phyloP scores from a whole-genome alignment of 1,140 invertebrate genomes.

The Cyclina sinensis region DNA sequence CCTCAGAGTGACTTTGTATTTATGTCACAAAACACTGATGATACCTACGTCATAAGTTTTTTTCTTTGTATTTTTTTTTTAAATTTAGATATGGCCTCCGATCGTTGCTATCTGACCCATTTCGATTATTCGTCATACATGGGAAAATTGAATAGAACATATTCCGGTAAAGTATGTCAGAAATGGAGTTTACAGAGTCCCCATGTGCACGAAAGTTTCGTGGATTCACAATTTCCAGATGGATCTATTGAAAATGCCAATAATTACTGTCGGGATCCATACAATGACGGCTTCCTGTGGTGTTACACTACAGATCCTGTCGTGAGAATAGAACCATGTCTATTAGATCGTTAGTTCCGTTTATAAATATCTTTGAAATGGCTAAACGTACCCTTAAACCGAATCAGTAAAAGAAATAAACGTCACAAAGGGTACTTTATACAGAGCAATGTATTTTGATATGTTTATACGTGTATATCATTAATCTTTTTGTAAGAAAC shows the following conservation, averaged over 20 bases:
- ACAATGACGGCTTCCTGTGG: neutral
- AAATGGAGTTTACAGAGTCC: neutral
- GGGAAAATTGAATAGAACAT: neutral
- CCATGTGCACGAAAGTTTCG: neutral
- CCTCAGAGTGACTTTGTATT: too few relatives aligned
- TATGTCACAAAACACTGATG: too few relatives aligned
- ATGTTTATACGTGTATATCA: too few relatives aligned
- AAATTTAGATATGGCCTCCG: neutral
- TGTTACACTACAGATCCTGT: conserved; percentile 9
- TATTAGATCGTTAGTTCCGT: neutral
- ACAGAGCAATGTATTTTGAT: too few relatives aligned
- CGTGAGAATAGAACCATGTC: neutral
- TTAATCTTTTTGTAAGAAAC: too few relatives aligned
- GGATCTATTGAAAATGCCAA: neutral
- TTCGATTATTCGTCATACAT: neutral
- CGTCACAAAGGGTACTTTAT: too few relatives aligned
- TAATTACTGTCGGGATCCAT: conserved; percentile 25
- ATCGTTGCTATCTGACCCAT: neutral
- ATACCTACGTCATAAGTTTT: too few relatives aligned
- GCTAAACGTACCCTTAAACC: too few relatives aligned
- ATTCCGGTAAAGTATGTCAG: neutral
- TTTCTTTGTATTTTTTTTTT: neutral
- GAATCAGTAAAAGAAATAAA: too few relatives aligned
- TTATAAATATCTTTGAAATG: too few relatives aligned
- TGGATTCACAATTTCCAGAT: neutral